phyloP scores from a whole-genome alignment of 2,113 vertebrate species.

The Phyllostomus discolor region DNA sequence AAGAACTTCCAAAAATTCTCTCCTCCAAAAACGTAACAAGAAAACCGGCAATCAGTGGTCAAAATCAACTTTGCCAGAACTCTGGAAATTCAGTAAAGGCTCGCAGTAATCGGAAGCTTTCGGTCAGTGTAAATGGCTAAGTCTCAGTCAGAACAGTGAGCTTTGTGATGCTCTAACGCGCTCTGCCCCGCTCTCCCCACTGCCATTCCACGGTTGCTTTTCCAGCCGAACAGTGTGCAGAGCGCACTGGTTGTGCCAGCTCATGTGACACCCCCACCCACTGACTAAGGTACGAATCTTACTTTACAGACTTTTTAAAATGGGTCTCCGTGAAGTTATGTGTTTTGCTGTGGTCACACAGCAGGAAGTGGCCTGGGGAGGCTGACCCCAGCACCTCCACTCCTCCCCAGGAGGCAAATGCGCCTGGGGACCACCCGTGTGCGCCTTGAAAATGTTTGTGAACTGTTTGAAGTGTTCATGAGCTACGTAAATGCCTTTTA shows the following conservation, averaged over 20 bases:
- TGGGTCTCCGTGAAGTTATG: neutral
- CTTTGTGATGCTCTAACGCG: neutral
- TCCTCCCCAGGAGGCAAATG: neutral
- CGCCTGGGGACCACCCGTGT: rapidly evolving
- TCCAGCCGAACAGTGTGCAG: rapidly evolving
- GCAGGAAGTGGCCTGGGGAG: neutral
- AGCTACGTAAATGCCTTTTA: neutral
- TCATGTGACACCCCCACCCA: neutral
- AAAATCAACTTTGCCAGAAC: neutral
- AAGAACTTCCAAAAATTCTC: neutral
- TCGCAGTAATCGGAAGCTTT: neutral
- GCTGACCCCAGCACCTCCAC: neutral
- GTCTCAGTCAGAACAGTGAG: neutral
- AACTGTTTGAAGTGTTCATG: neutral
- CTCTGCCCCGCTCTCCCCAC: neutral
- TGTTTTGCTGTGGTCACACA: neutral
- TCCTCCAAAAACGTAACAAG: neutral
- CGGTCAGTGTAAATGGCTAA: neutral
- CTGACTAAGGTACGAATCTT: neutral
- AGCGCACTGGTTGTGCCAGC: neutral
- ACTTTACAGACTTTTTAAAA: neutral
- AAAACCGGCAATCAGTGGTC: neutral
- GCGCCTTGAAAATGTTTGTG: too few relatives aligned
- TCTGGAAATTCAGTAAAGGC: neutral
- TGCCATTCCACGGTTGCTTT: neutral